Percentiles rank a stretch among this genome's conserved stretches.
These are phyloP conservation scores for Strix aluco DNA, from an alignment of 2,113 vertebrate genomes.

Conservation along the genomic window DNA sequence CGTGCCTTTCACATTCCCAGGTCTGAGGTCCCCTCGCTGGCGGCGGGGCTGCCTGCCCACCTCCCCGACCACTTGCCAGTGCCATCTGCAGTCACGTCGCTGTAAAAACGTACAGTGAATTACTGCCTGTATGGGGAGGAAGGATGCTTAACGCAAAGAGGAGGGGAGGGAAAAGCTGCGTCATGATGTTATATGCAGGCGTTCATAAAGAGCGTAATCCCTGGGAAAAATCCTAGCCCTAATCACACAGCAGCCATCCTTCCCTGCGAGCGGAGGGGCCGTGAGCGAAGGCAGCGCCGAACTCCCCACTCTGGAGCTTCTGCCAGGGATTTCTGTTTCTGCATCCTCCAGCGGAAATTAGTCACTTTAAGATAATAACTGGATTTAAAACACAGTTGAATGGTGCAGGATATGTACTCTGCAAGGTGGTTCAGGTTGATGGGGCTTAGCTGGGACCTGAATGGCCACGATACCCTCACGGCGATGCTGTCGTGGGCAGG, in stretches of 20 bases:
- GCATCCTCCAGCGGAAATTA: background rate
- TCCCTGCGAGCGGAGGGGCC: background rate
- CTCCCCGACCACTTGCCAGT: background rate
- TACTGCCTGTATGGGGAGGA: background rate
- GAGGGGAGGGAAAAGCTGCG: background rate
- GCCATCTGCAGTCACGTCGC: background rate
- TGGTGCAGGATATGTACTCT: background rate
- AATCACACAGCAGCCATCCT: background rate
- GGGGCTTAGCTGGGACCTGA: background rate
- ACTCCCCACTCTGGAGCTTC: background rate
- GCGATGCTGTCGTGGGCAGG: rapidly evolving
- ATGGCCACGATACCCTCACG: rapidly evolving
- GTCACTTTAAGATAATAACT: background rate
- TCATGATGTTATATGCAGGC: rapidly evolving
- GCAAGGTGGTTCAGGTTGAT: background rate
- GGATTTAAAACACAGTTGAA: background rate
- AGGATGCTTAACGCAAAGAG: background rate
- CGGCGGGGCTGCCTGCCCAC: background rate
- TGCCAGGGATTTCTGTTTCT: background rate
- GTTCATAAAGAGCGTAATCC: background rate
- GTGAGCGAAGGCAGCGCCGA: background rate
- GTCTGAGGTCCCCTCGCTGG: background rate
- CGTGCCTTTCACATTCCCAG: rapidly evolving
- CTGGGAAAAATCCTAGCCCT: background rate
- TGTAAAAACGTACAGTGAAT: background rate